phyloP scores from a whole-genome alignment of 2,797 vertebrate species.

The Sitta carolinensis region DNA sequence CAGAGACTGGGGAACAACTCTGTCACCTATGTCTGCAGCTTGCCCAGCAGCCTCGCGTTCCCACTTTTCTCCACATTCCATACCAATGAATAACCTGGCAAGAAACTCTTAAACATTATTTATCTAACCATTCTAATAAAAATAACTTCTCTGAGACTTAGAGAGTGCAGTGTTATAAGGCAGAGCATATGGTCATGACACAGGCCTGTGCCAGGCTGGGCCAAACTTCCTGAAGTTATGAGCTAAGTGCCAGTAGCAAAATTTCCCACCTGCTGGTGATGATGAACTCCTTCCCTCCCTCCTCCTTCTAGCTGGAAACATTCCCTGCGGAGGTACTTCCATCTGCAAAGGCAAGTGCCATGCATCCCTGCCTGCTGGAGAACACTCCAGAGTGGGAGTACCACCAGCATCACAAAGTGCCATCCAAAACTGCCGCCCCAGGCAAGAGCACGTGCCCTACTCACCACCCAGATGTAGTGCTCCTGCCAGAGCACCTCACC shows the following conservation, averaged over 20 bases:
- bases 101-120: not conserved
- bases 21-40: not conserved
- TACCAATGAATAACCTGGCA: not conserved
- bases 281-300: not conserved
- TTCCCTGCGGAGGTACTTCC: not conserved
- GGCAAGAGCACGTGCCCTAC: accelerated
- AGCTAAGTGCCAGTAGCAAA: not conserved
- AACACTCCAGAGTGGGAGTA: not conserved
- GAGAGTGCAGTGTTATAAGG: not conserved
- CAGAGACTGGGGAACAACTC: not conserved
- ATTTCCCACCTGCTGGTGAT: not conserved
- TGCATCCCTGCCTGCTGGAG: not conserved
- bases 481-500: not conserved
- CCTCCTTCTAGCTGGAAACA: not conserved
- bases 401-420: not conserved
- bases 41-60: not conserved
- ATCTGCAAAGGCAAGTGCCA: not conserved
- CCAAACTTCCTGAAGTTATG: not conserved
- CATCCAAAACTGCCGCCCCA: not conserved
- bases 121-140: not conserved
- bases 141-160: not conserved
- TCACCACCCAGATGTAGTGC: accelerated
- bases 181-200: not conserved
- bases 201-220: not conserved
- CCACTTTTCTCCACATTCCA: not conserved